Base-by-base conservation (phyloP, 2,113 vertebrate species). In the Desmodus rotundus region DNA sequence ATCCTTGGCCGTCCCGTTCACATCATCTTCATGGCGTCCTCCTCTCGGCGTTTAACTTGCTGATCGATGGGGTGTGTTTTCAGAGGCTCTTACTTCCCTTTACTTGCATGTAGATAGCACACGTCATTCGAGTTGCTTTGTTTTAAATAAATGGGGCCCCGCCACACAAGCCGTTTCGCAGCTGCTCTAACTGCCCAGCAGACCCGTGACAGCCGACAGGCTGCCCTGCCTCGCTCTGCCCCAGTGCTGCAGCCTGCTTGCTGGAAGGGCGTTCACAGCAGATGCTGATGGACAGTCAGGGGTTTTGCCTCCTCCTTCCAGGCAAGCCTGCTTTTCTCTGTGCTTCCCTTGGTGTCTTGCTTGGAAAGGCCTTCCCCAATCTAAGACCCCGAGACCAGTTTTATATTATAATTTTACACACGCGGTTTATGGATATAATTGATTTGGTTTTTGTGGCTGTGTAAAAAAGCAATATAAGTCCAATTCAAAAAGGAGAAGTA, bases 251-350 rank as follows among this genome's bases (percentile, higher is more conserved):
- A 4, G 68, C 36, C 22, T 47, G 33, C n/a, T 83, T 17, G 67
- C 16, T 12, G 2, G 56, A 31, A 89, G 33, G 87, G 56, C 4
- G 17, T 16, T 9, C 2, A 1, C 10, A 15, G 31, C 16, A 5
- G 47, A 11, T 26, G 11, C 3, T 50, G 12, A 19, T 1, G 16
- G 61, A 11, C 16, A 0, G 3, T 0, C 5, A 3, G 22, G 38
- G 72, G 50, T 26, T 58, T 3, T 38, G n/a, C n/a, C 13, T 17
- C 22, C 19, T n/a, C 15, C 67, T 24, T 24, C 14, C 5, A 1
- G 13, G 36, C 83, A 45, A 3, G 28, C 22, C 45, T 28, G 24
- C 54, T 24, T 54, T 3, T 0, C 81, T 85, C 8, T 86, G 43
- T 26, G 36, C 28, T 63, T 7, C 13, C 10, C 19, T 28, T 14